phyloP scores from a whole-genome alignment of 2,797 vertebrate species.

The Ispidina picta region DNA sequence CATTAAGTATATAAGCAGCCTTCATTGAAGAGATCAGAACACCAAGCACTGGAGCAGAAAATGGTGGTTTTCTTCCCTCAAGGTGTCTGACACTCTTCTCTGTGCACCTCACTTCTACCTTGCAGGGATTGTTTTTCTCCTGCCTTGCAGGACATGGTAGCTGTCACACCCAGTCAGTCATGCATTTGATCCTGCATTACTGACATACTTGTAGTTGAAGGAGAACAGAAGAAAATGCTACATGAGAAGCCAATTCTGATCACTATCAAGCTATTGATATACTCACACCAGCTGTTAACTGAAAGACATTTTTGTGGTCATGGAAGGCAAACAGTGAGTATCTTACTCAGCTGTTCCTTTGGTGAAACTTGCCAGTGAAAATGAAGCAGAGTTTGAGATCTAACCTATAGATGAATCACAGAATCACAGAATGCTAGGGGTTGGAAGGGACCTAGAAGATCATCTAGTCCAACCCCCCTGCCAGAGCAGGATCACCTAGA shows the following conservation, averaged over 20 bases:
- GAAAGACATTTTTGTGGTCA: constrained; percentile 15
- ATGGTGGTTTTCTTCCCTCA: not conserved
- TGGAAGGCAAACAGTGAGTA: not conserved
- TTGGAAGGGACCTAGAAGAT: too few relatives aligned
- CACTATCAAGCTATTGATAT: not conserved
- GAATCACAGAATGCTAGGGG: too few relatives aligned
- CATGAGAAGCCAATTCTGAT: not conserved
- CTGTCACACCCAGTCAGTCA: not conserved
- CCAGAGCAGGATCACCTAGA: too few relatives aligned
- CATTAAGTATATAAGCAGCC: not conserved
- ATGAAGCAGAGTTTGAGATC: not conserved
- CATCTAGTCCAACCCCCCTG: too few relatives aligned
- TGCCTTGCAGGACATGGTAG: not conserved
- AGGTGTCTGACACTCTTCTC: not conserved
- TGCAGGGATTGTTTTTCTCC: not conserved
- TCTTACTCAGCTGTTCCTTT: not conserved
- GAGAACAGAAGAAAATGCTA: not conserved
- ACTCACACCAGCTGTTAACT: not conserved
- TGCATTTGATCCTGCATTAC: constrained; percentile 17
- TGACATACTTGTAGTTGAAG: constrained; percentile 11
- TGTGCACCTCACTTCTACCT: not conserved
- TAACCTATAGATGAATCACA: not conserved
- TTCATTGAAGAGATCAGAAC: not conserved
- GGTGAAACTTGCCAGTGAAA: not conserved
- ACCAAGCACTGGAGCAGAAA: not conserved